phyloP scores from a whole-genome alignment of 1,140 invertebrate species.

The Papilio polytes region DNA sequence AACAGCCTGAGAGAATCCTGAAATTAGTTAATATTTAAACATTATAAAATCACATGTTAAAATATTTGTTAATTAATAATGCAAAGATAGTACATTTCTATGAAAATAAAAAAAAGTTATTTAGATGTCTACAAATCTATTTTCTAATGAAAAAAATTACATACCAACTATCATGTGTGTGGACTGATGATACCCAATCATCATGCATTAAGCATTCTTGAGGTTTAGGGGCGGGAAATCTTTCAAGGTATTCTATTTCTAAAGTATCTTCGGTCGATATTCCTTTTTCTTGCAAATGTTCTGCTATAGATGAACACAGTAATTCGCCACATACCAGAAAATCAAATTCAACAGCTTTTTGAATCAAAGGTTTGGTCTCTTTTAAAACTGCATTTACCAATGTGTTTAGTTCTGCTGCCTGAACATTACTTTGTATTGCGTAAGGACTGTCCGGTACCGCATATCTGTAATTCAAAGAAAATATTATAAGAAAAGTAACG shows the following conservation, averaged over 20 bases:
- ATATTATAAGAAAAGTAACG: slow-evolving; percentile 1
- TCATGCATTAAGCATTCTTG: slow-evolving; percentile 96
- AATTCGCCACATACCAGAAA: slow-evolving; percentile 94
- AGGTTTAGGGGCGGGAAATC: slow-evolving; percentile 94
- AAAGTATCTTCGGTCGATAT: slow-evolving; percentile 91
- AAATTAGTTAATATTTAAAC: slow-evolving; percentile 43
- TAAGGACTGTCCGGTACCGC: slow-evolving; percentile 93
- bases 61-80: not conserved
- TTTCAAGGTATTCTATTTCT: slow-evolving; percentile 95
- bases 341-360: slow-evolving; percentile 91
- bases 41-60: not conserved
- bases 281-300: slow-evolving; percentile 88
- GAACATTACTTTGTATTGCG: slow-evolving; percentile 89
- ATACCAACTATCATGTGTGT: slow-evolving; percentile 90
- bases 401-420: slow-evolving; percentile 89
- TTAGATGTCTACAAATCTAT: not conserved
- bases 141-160: slow-evolving; percentile 25
- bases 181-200: slow-evolving; percentile 97
- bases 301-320: slow-evolving; percentile 87
- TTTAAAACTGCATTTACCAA: slow-evolving; percentile 92
- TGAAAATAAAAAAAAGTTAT: too few relatives aligned
- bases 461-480: slow-evolving; percentile 86
- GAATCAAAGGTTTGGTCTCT: slow-evolving; percentile 83
- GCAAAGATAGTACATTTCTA: too few relatives aligned
- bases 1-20: slow-evolving; percentile 97